Base-by-base conservation (phyloP, 2,113 vertebrate genomes). In the Proteles cristata region DNA sequence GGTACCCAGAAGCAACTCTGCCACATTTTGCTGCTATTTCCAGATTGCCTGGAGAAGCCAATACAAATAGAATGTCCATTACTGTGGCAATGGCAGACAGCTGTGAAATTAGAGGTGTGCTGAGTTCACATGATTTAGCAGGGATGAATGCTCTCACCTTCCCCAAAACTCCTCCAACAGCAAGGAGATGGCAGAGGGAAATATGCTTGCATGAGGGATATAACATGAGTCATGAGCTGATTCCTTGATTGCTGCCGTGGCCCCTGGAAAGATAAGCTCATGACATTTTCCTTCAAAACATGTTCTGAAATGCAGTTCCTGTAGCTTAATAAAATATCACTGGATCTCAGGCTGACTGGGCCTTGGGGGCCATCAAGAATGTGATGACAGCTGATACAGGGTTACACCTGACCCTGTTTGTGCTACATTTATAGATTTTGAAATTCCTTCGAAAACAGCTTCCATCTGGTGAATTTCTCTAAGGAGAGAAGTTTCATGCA, bases 371-470 rank as follows among this genome's bases (percentile, higher is more conserved):
- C 86, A 58, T 96, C n/a, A 87, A 43, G 69, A 95, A 82, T 45
- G 92, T 93, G 88, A 85, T 97, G 93, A 93, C 83, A 92, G 11
- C 76, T 16, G 61, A 69, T 50, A 74, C 43, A 95, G 76, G 33
- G 69, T 79, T 93, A 68, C n/a, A 35, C 55, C 45, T 80, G 97
- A 92, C 55, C 87, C 74, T 76, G 4, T 90, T 90, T 89, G 71
- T 88, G 79, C 66, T 63, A 50, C 35, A 10, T 43, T 43, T 65
- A 68, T 84, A 85, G 80, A 79, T 88, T 93, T 92, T 77, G 74
- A 93, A 94, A 97, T 97, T 94, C 65, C 80, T 95, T 61, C 84
- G 80, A 45, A 96, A 98, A 96, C 85, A 66, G 28, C 71, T 96
- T 94, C 93, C 96, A 96, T 92, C 74, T 90, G 94, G 89, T 88